Conservation (phyloP, 1,140 invertebrate genomes). For the Zaprionus nigranus region DNA sequence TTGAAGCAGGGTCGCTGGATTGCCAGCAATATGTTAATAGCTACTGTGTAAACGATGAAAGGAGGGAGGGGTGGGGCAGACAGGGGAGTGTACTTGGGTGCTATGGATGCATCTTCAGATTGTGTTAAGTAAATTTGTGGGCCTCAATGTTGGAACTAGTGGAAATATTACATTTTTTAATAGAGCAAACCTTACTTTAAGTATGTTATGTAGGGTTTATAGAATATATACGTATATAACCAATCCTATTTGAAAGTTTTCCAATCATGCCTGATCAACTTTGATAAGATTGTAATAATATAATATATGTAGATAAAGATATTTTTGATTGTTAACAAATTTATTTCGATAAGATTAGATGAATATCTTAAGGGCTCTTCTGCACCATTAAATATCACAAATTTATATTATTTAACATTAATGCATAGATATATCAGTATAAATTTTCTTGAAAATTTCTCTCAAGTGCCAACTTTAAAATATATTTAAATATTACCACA, state of each 20-base stretch:
- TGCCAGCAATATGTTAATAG: conserved; percentile 11
- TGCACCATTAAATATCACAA: no score
- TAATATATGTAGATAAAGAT: no score
- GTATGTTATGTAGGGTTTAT: background rate
- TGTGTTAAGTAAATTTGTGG: background rate
- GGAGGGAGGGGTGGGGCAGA: no score
- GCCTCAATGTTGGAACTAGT: background rate
- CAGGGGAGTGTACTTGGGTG: background rate
- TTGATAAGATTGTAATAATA: background rate
- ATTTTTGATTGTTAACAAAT: no score
- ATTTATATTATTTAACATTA: no score
- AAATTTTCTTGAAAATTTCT: background rate
- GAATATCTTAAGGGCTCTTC: no score
- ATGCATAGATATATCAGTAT: no score
- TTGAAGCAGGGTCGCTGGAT: conserved; percentile 51
- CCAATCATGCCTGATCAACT: background rate
- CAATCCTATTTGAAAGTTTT: background rate
- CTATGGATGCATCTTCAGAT: no score
- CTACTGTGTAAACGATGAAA: conserved; percentile 4
- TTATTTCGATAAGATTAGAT: no score
- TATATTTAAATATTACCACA: background rate
- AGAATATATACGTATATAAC: background rate
- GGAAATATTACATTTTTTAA: no score
- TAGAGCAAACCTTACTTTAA: background rate
- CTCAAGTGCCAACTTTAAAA: background rate